Evolutionary conservation across 2,888 invertebrate species (phyloP).

Genomic region (Entomobrya multifasciata): DNA sequence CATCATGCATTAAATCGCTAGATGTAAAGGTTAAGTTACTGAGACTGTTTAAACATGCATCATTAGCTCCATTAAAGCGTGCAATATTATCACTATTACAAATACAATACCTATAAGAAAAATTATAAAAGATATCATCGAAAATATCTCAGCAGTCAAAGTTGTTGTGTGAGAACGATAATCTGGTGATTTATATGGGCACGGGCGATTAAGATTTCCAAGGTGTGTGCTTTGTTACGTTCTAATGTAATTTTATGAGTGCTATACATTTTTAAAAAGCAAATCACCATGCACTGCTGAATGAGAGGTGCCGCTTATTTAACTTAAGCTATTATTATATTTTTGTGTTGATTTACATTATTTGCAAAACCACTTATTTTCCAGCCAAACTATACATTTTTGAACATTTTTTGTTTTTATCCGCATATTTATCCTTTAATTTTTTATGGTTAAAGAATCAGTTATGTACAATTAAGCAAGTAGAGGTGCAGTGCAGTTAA

Average conservation of each 20-base stretch:
- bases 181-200: conserved; percentile 52
- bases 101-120: background rate
- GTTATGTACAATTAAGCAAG: conserved; percentile 24
- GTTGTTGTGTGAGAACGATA: conserved; percentile 23
- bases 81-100: background rate
- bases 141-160: too few relatives aligned
- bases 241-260: conserved; percentile 11
- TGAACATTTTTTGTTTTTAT: too few relatives aligned
- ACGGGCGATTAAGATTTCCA: conserved; percentile 52
- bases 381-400: background rate
- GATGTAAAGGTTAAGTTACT: conserved; percentile 42
- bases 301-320: conserved; percentile 8
- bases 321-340: conserved; percentile 27
- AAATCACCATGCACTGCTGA: background rate
- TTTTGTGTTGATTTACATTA: conserved; percentile 21
- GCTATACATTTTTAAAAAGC: background rate
- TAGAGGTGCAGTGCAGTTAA: background rate
- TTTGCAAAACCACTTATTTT: conserved; percentile 30
- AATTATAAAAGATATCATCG: background rate
- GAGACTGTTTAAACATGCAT: conserved; percentile 29
- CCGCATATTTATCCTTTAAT: background rate
- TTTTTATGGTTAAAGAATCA: conserved; percentile 33
- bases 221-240: conserved; percentile 61
- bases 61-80: too few relatives aligned
- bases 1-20: conserved; percentile 44